Conservation (phyloP, 2,888 invertebrate species). For the Carterocephalus palaemon region DNA sequence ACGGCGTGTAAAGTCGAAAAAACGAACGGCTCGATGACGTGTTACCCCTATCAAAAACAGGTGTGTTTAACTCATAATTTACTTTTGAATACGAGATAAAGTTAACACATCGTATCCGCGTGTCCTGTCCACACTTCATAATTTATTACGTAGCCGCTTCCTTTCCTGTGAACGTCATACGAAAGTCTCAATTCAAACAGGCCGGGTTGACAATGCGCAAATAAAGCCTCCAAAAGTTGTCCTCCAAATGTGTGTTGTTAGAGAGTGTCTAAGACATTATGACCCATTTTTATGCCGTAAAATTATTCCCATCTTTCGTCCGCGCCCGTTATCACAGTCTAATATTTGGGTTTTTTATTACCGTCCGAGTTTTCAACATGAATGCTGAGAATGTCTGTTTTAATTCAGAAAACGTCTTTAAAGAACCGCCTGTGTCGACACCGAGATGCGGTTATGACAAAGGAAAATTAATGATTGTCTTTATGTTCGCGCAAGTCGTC, state of each 20-base stretch:
- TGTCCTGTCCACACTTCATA: slow-evolving; percentile 53
- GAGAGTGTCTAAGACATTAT: too few relatives aligned
- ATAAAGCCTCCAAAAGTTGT: slow-evolving; percentile 52
- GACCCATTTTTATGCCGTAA: slow-evolving; percentile 63
- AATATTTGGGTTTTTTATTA: slow-evolving; percentile 65
- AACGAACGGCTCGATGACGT: background rate
- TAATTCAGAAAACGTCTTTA: slow-evolving; percentile 36
- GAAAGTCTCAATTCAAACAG: slow-evolving; percentile 54
- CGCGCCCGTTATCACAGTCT: slow-evolving; percentile 58
- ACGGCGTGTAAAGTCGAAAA: background rate
- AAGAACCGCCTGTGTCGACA: slow-evolving; percentile 31
- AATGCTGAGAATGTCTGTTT: slow-evolving; percentile 35
- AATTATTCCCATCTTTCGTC: slow-evolving; percentile 52
- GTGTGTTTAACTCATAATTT: slow-evolving; percentile 39
- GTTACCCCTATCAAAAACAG: slow-evolving; percentile 34
- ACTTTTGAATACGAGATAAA: slow-evolving; percentile 30
- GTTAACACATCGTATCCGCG: slow-evolving; percentile 36
- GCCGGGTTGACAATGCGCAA: slow-evolving; percentile 58
- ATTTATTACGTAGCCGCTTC: slow-evolving; percentile 54
- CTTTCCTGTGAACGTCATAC: slow-evolving; percentile 50
- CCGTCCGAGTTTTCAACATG: slow-evolving; percentile 41
- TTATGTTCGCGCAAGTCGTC: slow-evolving; percentile 25
- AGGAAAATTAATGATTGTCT: slow-evolving; percentile 36
- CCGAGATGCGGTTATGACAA: slow-evolving; percentile 35
- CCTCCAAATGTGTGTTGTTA: too few relatives aligned